Evolutionary conservation across 2,888 invertebrate species (phyloP).

Genomic region (Drosophila seclusa): DNA sequence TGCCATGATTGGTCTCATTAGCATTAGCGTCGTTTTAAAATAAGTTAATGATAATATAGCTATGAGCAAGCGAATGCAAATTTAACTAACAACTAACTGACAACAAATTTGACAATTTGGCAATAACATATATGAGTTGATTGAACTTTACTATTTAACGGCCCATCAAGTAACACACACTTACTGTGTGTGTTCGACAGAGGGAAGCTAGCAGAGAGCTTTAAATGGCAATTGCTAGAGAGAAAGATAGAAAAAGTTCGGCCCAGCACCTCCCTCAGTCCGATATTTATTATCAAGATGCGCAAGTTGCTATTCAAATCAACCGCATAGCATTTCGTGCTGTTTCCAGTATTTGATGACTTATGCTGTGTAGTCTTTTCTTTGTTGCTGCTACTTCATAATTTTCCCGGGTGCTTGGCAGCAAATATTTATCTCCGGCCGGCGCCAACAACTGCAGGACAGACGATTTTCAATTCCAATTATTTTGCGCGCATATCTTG

Average conservation of each 20-base stretch:
- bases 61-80: too few species aligned
- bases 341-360: conserved; percentile 22
- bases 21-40: too few species aligned
- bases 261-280: not conserved
- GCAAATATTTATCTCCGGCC: conserved; percentile 53
- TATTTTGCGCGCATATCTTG: conserved; percentile 57
- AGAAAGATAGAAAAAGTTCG: not conserved
- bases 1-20: too few species aligned
- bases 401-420: conserved; percentile 29
- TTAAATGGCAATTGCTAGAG: not conserved
- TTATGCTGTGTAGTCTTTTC: conserved; percentile 28
- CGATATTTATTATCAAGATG: conserved; percentile 11
- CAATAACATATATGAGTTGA: not conserved
- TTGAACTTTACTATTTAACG: not conserved
- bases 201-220: not conserved
- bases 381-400: conserved; percentile 25
- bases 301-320: conserved; percentile 22
- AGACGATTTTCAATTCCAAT: conserved; percentile 73
- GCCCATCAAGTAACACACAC: not conserved
- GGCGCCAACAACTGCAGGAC: conserved; percentile 57
- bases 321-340: conserved; percentile 1
- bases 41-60: too few species aligned
- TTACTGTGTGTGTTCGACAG: not conserved
- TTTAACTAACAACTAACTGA: too few species aligned
- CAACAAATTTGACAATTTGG: too few species aligned